These are phyloP conservation scores for Cetonia aurata DNA, from an alignment of 2,888 invertebrate genomes.

Conservation along the genomic window DNA sequence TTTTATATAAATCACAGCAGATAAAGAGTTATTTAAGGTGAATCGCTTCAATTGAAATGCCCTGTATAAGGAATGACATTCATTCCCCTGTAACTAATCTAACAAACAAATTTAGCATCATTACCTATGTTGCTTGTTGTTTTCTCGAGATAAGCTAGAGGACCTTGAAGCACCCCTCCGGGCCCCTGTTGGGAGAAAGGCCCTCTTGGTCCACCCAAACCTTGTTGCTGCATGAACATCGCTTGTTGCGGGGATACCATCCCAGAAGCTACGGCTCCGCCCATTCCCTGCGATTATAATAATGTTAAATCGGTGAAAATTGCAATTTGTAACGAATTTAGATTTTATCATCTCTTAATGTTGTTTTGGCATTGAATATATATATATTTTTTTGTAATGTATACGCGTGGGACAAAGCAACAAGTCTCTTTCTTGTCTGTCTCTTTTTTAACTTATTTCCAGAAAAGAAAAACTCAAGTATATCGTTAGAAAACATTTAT, in stretches of 20 bases:
- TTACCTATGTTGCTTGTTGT: slow-evolving; percentile 90
- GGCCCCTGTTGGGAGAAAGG: slow-evolving; percentile 68
- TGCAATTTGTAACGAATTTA: not conserved
- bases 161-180: slow-evolving; percentile 79
- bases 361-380: too few relatives aligned
- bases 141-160: slow-evolving; percentile 89
- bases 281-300: slow-evolving; percentile 57
- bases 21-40: too few relatives aligned
- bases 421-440: not conserved
- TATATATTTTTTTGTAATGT: too few relatives aligned
- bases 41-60: too few relatives aligned
- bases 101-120: not conserved
- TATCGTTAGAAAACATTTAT: slow-evolving; percentile 35
- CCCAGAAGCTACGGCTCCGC: slow-evolving; percentile 61
- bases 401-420: too few relatives aligned
- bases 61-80: too few relatives aligned
- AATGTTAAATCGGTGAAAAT: not conserved
- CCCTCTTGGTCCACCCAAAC: slow-evolving; percentile 67
- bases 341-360: not conserved
- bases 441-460: not conserved
- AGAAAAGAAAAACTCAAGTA: slow-evolving; percentile 26
- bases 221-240: slow-evolving; percentile 72
- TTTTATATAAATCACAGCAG: too few relatives aligned
- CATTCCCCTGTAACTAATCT: too few relatives aligned
- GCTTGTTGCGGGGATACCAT: slow-evolving; percentile 67